Conservation (phyloP, 2,888 invertebrate species). For the Drosophila meridionalis region DNA sequence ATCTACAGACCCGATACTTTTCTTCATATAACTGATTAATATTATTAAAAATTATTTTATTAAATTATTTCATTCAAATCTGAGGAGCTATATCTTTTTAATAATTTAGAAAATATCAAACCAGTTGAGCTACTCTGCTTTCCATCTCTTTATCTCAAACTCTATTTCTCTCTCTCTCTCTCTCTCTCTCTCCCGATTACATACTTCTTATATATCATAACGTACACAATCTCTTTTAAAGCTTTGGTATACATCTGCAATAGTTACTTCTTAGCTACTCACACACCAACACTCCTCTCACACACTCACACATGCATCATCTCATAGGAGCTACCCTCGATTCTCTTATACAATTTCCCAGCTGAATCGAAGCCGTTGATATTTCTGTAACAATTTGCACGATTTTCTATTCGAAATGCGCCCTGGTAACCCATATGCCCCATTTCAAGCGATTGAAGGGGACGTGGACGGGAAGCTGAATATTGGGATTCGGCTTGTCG, state of each 20-base stretch:
- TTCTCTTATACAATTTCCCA: slow-evolving; percentile 53
- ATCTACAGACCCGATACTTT: no score
- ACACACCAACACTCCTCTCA: background rate
- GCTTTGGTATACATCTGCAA: background rate
- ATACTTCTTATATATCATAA: no score
- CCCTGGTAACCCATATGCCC: slow-evolving; percentile 21
- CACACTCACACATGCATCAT: background rate
- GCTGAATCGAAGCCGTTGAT: slow-evolving; percentile 56
- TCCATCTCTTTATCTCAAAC: no score
- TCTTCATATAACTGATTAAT: no score
- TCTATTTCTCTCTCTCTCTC: background rate
- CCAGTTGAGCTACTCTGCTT: no score
- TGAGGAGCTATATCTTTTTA: no score
- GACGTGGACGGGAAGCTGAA: background rate
- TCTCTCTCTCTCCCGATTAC: background rate
- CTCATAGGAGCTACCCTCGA: background rate
- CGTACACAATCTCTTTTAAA: background rate
- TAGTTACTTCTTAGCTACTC: background rate
- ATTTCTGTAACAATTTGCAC: slow-evolving; percentile 53
- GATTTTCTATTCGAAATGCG: slow-evolving; percentile 71
- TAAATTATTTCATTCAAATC: no score
- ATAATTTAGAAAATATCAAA: no score
- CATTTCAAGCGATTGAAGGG: background rate
- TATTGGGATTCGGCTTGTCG: slow-evolving; percentile 21
- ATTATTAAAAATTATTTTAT: no score